Base-by-base conservation (phyloP, 2,888 invertebrate species). In the Mellilla xanthometata region DNA sequence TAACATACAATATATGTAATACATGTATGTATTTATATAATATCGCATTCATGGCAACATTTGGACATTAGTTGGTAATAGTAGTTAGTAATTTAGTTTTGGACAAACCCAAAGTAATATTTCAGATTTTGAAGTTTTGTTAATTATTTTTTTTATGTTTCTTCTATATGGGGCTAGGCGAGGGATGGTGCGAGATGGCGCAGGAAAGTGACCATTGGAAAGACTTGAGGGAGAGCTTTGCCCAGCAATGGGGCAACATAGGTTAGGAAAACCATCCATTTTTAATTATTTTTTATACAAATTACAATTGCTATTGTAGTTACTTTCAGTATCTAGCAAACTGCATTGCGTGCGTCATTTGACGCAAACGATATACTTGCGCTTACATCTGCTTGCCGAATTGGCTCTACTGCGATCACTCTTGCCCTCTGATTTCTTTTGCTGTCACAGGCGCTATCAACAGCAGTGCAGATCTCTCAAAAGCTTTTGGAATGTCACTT, bases 141-240 rank as follows among this genome's bases (percentile, higher is more conserved):
- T 46, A 46, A 46, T 40, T 24, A 30, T 35, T 46, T 46, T 39
- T 45, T 46, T 46, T 46, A 34, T 39, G 19, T 45, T 40, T 46
- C n/a, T n/a, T n/a, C 40, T 46, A 40, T 46, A 35, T 46, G 46
- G 46, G 46, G 46, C 46, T 46, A 46, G 49, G 49, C 49, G 45
- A 50, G 45, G 49, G 45, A 29, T 50, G 49, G 49, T 50, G 49
- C 38, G 49, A 50, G 34, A 41, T 50, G 45, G 36, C 49, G 38
- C 49, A 45, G 41, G 49, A 50, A 38, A 45, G 39, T 33, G 49
- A 50, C 34, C 49, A 50, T 39, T 45, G 49, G 45, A 50, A 41
- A 39, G 49, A 45, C 39, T 41, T 45, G 45, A 45, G 49, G 49
- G 49, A 50, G 45, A 31, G 29, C 41, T 50, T 50, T 50, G 49